Conservation (phyloP, 2,797 vertebrate species). For the Scarus forsteni region DNA sequence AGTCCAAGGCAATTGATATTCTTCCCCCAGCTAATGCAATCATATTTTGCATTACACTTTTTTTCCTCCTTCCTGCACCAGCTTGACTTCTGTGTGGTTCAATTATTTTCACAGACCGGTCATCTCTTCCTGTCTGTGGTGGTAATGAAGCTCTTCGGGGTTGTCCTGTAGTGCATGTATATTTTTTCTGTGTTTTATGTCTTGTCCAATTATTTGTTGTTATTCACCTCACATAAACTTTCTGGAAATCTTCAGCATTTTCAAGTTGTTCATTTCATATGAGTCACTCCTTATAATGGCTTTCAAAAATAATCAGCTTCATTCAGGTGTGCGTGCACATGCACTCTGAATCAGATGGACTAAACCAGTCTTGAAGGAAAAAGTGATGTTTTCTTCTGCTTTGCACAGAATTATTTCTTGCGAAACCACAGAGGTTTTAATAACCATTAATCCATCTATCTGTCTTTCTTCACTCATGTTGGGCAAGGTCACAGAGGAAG, state of each 20-base stretch:
- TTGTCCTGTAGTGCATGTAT: conserved; percentile 48
- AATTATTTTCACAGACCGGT: conserved; percentile 74
- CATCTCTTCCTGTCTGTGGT: conserved; percentile 65
- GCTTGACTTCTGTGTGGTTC: conserved; percentile 67
- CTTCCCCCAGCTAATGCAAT: conserved; percentile 81
- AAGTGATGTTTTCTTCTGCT: background rate
- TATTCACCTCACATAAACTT: conserved; percentile 49
- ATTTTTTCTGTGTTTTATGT: conserved; percentile 51
- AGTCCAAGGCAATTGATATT: conserved; percentile 80
- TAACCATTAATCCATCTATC: no score
- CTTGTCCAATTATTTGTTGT: conserved; percentile 79
- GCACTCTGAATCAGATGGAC: background rate
- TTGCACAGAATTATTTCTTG: no score
- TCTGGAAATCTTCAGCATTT: conserved; percentile 33
- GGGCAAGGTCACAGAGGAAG: no score
- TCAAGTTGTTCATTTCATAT: conserved; percentile 59
- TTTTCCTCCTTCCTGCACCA: conserved; percentile 31
- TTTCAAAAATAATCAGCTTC: conserved; percentile 22
- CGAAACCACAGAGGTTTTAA: background rate
- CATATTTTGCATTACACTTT: conserved; percentile 74
- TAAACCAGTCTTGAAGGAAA: background rate
- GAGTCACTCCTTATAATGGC: conserved; percentile 4
- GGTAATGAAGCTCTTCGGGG: conserved; percentile 72
- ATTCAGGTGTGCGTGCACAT: background rate
- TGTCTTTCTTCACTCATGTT: no score